A percentile compares a stretch with the other conserved stretches of the same genome.
Evolutionary conservation across 1,140 invertebrate species (phyloP).

Genomic region (Neodiprion pinetum): DNA sequence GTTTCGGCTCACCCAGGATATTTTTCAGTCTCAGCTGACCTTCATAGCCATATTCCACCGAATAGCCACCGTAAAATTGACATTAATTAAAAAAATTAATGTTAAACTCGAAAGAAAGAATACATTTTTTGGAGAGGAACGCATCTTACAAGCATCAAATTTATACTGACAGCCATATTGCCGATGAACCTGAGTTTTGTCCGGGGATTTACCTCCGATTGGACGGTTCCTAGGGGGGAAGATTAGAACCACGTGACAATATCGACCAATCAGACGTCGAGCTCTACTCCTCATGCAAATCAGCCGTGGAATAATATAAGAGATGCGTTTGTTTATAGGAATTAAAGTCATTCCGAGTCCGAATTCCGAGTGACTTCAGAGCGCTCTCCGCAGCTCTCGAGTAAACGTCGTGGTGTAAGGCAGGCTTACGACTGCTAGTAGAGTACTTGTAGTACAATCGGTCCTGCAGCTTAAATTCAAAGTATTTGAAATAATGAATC

Average conservation of each 20-base stretch:
- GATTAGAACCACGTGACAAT: constrained; percentile 1
- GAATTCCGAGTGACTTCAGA: too few species aligned
- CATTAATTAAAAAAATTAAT: constrained; percentile 46
- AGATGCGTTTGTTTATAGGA: too few species aligned
- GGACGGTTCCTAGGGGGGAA: constrained; percentile 48
- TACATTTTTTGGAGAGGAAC: constrained; percentile 74
- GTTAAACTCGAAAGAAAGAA: constrained; percentile 43
- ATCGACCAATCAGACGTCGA: constrained; percentile 33
- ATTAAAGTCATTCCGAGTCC: too few species aligned
- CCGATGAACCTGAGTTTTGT: constrained; percentile 79
- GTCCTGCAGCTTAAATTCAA: too few species aligned
- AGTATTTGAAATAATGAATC: too few species aligned
- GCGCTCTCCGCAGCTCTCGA: too few species aligned
- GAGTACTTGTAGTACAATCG: too few species aligned
- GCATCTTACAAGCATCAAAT: constrained; percentile 81
- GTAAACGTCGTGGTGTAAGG: too few species aligned
- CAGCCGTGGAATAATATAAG: too few species aligned
- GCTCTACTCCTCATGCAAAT: neutral
- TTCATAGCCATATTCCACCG: constrained; percentile 54
- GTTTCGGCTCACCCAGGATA: neutral
- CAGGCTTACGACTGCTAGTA: too few species aligned
- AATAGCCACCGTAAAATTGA: constrained; percentile 41
- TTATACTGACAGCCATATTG: constrained; percentile 90
- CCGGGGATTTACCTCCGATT: constrained; percentile 69
- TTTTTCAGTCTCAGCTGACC: constrained; percentile 50